Evolutionary conservation across 2,797 vertebrate genomes (phyloP).

Genomic region (Hemibagrus guttatus): DNA sequence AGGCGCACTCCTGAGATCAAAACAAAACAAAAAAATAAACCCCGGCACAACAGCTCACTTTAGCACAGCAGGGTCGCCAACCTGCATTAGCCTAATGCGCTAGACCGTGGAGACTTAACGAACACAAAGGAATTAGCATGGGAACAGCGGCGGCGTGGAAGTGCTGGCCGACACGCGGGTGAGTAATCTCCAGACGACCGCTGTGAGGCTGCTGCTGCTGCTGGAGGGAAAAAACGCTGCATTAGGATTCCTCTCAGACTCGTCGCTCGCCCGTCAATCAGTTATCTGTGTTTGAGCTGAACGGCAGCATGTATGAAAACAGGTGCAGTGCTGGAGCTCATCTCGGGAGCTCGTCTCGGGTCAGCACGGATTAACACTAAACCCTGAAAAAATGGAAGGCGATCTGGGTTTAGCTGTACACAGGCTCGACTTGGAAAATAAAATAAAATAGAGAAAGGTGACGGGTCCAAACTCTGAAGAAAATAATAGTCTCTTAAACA

Average conservation of each 20-base stretch:
- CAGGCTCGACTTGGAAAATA: not conserved
- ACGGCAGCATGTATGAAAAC: not conserved
- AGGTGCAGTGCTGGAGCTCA: not conserved
- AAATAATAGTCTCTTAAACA: not conserved
- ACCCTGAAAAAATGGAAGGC: not conserved
- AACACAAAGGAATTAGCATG: constrained; percentile 55
- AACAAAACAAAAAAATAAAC: not conserved
- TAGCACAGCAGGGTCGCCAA: constrained; percentile 51
- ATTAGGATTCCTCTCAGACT: constrained; percentile 52
- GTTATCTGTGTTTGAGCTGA: constrained; percentile 47
- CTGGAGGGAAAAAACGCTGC: constrained; percentile 25
- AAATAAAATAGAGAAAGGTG: not conserved
- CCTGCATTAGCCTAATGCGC: constrained; percentile 61
- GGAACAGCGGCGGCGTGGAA: constrained; percentile 23
- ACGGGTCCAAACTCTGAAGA: not conserved
- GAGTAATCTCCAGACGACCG: constrained; percentile 38
- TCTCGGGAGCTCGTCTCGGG: not conserved
- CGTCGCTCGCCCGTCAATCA: constrained; percentile 33
- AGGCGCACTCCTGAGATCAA: constrained; percentile 36
- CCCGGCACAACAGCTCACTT: constrained; percentile 48
- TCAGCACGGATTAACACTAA: not conserved
- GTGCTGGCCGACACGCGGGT: constrained; percentile 16
- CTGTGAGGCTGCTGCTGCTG: constrained; percentile 12
- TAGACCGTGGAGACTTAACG: constrained; percentile 46
- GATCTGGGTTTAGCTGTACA: not conserved